A percentile compares a stretch with the other conserved stretches of the same genome.
These are phyloP conservation scores for Nephrotoma flavescens DNA, from an alignment of 2,888 invertebrate species.

Conservation along the genomic window DNA sequence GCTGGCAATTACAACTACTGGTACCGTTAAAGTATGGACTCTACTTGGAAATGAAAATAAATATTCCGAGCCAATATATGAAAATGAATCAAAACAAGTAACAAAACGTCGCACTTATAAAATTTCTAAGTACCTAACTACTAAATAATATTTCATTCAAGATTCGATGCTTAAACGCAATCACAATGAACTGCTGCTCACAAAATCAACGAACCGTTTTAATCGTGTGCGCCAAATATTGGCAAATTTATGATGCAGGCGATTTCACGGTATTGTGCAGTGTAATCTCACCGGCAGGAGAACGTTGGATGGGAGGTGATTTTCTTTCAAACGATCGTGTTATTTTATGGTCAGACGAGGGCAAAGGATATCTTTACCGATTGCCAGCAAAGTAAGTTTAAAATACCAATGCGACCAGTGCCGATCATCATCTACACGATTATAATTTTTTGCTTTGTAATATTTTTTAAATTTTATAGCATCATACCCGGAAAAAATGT, in stretches of 20 bases:
- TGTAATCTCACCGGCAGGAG: slow-evolving; percentile 74
- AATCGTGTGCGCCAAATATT: slow-evolving; percentile 91
- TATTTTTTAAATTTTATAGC: slow-evolving; percentile 21
- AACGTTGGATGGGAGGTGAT: slow-evolving; percentile 91
- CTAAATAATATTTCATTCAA: background rate
- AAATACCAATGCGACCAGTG: background rate
- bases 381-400: slow-evolving; percentile 82
- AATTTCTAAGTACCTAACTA: background rate
- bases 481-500: slow-evolving; percentile 8
- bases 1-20: slow-evolving; percentile 86
- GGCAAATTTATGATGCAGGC: slow-evolving; percentile 80
- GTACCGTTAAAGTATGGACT: slow-evolving; percentile 96
- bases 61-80: slow-evolving; percentile 77
- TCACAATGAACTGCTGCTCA: slow-evolving; percentile 83
- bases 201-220: slow-evolving; percentile 94
- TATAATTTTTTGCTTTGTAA: slow-evolving; percentile 4
- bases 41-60: slow-evolving; percentile 77
- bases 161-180: slow-evolving; percentile 84
- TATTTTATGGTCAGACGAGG: slow-evolving; percentile 90
- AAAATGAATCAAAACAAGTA: slow-evolving; percentile 88
- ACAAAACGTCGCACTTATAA: background rate
- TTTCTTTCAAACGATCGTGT: slow-evolving; percentile 85
- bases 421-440: background rate
- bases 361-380: slow-evolving; percentile 89
- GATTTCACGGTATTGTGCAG: slow-evolving; percentile 94